Evolutionary conservation across 1,140 invertebrate genomes (phyloP).

Genomic region (Druon quercuslanigerum): DNA sequence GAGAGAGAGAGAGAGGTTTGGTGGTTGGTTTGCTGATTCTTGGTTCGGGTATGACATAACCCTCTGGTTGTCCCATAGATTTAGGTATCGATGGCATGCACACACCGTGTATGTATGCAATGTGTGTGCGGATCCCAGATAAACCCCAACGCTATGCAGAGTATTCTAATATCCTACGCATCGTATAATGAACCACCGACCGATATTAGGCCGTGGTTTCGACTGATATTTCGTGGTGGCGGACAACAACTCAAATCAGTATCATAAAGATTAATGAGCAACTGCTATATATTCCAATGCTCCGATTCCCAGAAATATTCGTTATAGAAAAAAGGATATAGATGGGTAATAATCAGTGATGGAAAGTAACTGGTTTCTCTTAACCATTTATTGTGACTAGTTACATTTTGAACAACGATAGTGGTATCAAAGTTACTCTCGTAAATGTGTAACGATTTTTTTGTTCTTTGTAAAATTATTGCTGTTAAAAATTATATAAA

Average conservation of each 20-base stretch:
- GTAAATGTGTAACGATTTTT: too few species aligned
- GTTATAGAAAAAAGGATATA: too few species aligned
- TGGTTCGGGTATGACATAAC: constrained; percentile 48
- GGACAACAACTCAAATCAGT: constrained; percentile 33
- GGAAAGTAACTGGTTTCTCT: too few species aligned
- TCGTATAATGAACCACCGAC: constrained; percentile 65
- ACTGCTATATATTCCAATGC: background rate
- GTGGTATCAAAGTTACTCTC: too few species aligned
- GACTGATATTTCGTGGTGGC: constrained; percentile 41
- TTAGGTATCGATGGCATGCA: constrained; percentile 62
- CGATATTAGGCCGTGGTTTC: constrained; percentile 55
- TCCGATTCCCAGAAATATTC: background rate
- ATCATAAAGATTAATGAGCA: constrained; percentile 9
- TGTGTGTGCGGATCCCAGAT: constrained; percentile 48
- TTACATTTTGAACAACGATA: too few species aligned
- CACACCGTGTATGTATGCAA: constrained; percentile 49
- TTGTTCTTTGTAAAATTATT: too few species aligned
- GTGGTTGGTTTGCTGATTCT: constrained; percentile 44
- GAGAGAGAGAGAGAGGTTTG: constrained; percentile 37
- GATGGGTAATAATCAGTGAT: too few species aligned
- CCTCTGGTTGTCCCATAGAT: constrained; percentile 60
- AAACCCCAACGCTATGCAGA: constrained; percentile 62
- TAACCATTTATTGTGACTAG: too few species aligned
- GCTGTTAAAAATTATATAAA: too few species aligned
- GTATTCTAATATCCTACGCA: constrained; percentile 67